Conservation (phyloP, 2,888 invertebrate genomes). For the Abrostola tripartita region DNA sequence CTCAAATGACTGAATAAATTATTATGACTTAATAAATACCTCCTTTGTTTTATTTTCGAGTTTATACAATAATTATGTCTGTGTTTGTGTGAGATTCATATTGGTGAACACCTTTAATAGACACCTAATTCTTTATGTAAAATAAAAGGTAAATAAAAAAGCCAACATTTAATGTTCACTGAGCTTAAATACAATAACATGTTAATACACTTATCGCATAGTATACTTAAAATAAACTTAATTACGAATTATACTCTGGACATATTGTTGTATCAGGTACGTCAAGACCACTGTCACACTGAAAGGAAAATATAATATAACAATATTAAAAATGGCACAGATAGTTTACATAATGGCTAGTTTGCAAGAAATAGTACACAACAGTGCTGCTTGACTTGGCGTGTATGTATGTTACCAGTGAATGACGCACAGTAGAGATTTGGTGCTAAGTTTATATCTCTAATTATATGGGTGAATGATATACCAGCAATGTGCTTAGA, state of each 20-base stretch:
- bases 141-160: slow-evolving; percentile 19
- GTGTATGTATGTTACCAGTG: not conserved
- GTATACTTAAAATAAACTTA: slow-evolving; percentile 30
- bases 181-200: slow-evolving; percentile 51
- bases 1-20: slow-evolving; percentile 50
- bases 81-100: not conserved
- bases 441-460: no score
- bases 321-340: slow-evolving; percentile 58
- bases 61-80: no score
- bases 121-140: not conserved
- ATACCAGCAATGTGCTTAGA: not conserved
- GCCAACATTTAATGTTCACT: slow-evolving; percentile 43
- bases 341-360: slow-evolving; percentile 12
- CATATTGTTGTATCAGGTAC: slow-evolving; percentile 82
- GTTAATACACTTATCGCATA: slow-evolving; percentile 22
- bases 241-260: slow-evolving; percentile 71
- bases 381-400: slow-evolving; percentile 3
- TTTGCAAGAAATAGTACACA: not conserved
- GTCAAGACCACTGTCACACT: slow-evolving; percentile 81
- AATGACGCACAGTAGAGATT: no score
- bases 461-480: no score
- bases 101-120: not conserved
- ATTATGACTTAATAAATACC: slow-evolving; percentile 19
- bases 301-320: slow-evolving; percentile 74
- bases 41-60: slow-evolving; percentile 17